These are phyloP conservation scores for Agrochola litura DNA, from an alignment of 2,888 invertebrate species.

Conservation along the genomic window DNA sequence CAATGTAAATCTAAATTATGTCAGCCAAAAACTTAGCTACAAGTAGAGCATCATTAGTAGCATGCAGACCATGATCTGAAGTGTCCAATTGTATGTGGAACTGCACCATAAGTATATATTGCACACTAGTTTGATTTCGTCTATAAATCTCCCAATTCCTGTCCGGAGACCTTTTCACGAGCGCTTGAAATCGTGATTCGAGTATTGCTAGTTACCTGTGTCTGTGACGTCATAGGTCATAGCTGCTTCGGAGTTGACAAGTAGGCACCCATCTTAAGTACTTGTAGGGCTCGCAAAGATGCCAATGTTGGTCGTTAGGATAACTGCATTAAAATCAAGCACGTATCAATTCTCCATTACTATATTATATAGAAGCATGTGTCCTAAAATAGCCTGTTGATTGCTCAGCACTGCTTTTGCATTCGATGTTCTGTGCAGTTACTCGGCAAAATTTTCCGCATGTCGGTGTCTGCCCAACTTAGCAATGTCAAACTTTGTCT, in stretches of 20 bases:
- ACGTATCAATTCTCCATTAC: background rate
- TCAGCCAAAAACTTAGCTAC: background rate
- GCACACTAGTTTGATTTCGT: background rate
- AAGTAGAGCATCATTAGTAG: background rate
- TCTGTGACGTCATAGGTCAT: background rate
- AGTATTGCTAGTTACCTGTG: constrained; percentile 19
- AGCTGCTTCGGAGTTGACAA: background rate
- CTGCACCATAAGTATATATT: background rate
- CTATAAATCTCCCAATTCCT: background rate
- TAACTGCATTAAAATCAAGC: background rate
- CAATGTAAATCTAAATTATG: background rate
- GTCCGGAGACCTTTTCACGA: constrained; percentile 9
- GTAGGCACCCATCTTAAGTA: background rate
- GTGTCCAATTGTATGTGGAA: too few relatives aligned
- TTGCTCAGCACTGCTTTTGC: background rate
- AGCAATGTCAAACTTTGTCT: background rate
- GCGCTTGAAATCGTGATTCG: background rate
- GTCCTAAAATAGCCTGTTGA: background rate
- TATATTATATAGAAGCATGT: background rate
- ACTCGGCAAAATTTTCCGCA: background rate
- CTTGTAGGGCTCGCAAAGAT: constrained; percentile 1
- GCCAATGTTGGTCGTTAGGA: background rate
- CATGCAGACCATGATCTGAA: background rate
- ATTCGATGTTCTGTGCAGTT: background rate
- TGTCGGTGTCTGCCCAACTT: background rate